Conservation (phyloP, 2,797 vertebrate genomes). For the Chromobotia macracanthus region DNA sequence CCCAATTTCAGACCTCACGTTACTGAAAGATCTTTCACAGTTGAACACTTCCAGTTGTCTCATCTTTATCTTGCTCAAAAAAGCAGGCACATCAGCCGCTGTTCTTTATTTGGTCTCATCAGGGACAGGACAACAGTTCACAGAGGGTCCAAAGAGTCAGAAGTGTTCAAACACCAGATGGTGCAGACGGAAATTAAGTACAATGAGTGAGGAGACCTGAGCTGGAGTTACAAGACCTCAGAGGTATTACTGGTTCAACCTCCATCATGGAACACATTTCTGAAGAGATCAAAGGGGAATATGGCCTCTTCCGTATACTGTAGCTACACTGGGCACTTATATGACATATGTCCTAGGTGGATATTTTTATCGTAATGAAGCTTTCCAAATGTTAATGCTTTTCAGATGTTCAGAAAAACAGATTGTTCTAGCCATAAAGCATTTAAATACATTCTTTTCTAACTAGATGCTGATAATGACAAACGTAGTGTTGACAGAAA, state of each 20-base stretch:
- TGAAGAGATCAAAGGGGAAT: constrained; percentile 3
- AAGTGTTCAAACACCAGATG: constrained; percentile 23
- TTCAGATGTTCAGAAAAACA: too few relatives aligned
- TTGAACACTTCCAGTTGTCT: too few relatives aligned
- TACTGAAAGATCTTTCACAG: too few relatives aligned
- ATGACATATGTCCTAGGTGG: not conserved
- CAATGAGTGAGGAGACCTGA: not conserved
- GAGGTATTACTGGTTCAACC: constrained; percentile 10
- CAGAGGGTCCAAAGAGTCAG: constrained; percentile 10
- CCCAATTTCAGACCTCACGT: too few relatives aligned
- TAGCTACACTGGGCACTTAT: not conserved
- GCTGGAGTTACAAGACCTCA: constrained; percentile 8
- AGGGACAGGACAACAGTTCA: constrained; percentile 15
- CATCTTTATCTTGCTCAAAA: not conserved
- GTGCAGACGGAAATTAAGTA: constrained; percentile 8
- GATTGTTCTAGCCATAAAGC: too few relatives aligned
- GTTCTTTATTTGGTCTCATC: not conserved
- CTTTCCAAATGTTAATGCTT: not conserved
- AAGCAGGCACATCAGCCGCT: not conserved
- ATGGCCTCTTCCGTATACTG: constrained; percentile 7
- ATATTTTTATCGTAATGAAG: not conserved
- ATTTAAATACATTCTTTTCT: not conserved
- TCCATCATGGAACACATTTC: constrained; percentile 19
- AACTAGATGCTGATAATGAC: not conserved
- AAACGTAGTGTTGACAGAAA: not conserved